Evolutionary conservation across 2,888 invertebrate genomes (phyloP).

Genomic region (Leucania comma): DNA sequence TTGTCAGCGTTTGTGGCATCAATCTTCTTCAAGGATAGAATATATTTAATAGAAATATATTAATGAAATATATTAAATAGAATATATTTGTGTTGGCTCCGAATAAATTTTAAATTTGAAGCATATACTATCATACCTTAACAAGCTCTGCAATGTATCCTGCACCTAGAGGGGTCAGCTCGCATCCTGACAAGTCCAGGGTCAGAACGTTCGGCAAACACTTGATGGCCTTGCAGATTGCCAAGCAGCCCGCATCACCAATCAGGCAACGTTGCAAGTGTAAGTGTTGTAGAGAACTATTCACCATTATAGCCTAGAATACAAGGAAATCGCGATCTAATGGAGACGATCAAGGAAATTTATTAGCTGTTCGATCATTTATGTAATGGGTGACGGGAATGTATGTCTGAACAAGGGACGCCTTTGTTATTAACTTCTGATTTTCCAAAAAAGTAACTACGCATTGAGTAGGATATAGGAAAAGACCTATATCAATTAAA

Average conservation of each 20-base stretch:
- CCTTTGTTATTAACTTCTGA: no score
- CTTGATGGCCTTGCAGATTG: conserved; percentile 93
- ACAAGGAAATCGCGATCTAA: background rate
- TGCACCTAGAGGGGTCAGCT: conserved; percentile 92
- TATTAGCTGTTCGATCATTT: background rate
- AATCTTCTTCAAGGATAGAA: no score
- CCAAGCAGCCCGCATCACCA: conserved; percentile 93
- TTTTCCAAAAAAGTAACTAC: no score
- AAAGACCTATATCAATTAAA: background rate
- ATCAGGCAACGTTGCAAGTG: conserved; percentile 93
- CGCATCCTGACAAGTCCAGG: conserved; percentile 93
- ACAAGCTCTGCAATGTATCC: conserved; percentile 92
- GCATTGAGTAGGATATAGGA: no score
- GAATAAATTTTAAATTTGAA: no score
- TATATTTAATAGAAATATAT: no score
- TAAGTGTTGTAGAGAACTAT: conserved; percentile 92
- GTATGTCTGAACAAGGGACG: no score
- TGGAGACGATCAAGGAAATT: background rate
- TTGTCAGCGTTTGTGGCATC: background rate
- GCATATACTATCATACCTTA: conserved; percentile 83
- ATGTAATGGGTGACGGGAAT: no score
- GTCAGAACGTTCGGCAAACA: conserved; percentile 92
- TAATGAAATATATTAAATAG: no score
- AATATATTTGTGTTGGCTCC: no score
- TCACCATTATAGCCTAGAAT: conserved; percentile 90